A percentile compares a stretch with the other conserved stretches of the same genome.
Evolutionary conservation across 2,888 invertebrate genomes (phyloP).

Genomic region (Caprella mutica): DNA sequence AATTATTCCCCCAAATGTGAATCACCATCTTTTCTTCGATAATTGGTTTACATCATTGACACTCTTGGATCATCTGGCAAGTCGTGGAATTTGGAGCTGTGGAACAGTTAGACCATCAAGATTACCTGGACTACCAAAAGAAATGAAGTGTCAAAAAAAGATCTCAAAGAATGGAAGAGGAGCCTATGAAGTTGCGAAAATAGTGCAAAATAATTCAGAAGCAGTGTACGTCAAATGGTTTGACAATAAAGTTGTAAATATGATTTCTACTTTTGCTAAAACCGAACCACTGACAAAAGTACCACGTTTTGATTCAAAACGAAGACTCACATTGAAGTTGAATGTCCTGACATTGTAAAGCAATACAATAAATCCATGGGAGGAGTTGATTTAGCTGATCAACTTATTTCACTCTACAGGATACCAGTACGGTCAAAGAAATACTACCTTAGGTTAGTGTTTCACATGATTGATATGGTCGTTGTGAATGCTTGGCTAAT

Average conservation of each 20-base stretch:
- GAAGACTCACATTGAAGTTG: not conserved
- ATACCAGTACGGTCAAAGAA: not conserved
- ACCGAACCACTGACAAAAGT: not conserved
- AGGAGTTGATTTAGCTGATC: not conserved
- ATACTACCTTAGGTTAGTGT: not conserved
- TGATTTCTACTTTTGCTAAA: conserved; percentile 10
- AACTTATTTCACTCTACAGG: not conserved
- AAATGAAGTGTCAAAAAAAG: not conserved
- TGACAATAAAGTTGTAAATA: not conserved
- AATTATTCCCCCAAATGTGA: not conserved
- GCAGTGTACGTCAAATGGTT: conserved; percentile 1
- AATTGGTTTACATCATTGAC: conserved; percentile 6
- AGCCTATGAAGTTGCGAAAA: conserved; percentile 12
- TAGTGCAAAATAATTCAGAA: too few species aligned
- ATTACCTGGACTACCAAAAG: conserved; percentile 7
- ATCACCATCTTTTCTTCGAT: not conserved
- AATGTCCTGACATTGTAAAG: not conserved
- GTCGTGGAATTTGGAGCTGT: conserved; percentile 7
- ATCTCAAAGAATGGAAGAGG: conserved; percentile 3
- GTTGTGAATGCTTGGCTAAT: conserved; percentile 2
- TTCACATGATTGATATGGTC: conserved; percentile 5
- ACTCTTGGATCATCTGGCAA: conserved; percentile 3
- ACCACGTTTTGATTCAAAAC: not conserved
- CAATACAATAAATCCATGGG: conserved; percentile 2
- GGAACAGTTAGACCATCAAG: conserved; percentile 6